These are phyloP conservation scores for Drosophila carrolli DNA, from an alignment of 1,140 invertebrate genomes.

Conservation along the genomic window DNA sequence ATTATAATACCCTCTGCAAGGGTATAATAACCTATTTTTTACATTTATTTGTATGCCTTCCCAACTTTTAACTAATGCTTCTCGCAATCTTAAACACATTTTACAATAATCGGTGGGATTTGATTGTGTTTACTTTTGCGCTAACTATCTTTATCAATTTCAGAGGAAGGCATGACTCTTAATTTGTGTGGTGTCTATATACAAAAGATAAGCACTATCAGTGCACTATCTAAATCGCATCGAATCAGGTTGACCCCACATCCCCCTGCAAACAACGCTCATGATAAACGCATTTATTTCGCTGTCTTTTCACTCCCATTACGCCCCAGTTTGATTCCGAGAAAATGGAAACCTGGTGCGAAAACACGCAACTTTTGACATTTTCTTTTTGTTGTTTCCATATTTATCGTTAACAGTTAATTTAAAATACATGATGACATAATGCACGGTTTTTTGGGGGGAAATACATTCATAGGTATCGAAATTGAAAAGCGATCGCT, in stretches of 20 bases:
- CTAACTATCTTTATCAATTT: conserved; percentile 10
- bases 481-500: conserved; percentile 35
- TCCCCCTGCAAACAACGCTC: conserved; percentile 29
- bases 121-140: not conserved
- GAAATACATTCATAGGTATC: conserved; percentile 25
- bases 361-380: conserved; percentile 75
- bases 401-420: conserved; percentile 1
- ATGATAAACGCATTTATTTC: conserved; percentile 19
- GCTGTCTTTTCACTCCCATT: not conserved
- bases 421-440: conserved; percentile 67
- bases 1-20: too few relatives aligned
- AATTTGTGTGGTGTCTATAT: conserved; percentile 8
- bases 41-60: too few relatives aligned
- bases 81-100: not conserved
- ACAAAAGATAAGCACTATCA: conserved; percentile 31
- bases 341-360: conserved; percentile 66
- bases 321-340: conserved; percentile 27
- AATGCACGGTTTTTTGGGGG: conserved; percentile 30
- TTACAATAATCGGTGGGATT: not conserved
- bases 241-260: conserved; percentile 2
- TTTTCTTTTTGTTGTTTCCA: conserved; percentile 35
- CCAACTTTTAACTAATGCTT: too few relatives aligned
- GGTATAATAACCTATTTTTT: too few relatives aligned
- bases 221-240: conserved; percentile 16
- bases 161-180: conserved; percentile 25